These are phyloP conservation scores for Fistularia commersonii DNA, from an alignment of 2,797 vertebrate species.

Conservation along the genomic window DNA sequence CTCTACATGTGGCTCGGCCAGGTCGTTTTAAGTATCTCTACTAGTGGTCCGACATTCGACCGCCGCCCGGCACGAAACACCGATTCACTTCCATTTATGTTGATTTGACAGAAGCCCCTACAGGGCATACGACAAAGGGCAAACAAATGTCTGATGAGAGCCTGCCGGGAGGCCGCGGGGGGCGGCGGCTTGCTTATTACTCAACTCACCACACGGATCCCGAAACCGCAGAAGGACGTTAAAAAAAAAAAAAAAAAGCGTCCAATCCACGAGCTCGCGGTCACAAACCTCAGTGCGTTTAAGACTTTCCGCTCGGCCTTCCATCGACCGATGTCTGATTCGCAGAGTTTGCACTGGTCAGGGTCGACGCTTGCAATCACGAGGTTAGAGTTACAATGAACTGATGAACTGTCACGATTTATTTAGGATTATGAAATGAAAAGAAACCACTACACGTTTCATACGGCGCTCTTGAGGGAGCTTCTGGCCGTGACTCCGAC, in stretches of 20 bases:
- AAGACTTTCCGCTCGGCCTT: neutral
- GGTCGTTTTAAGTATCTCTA: too few relatives aligned
- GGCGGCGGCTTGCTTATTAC: conserved; percentile 9
- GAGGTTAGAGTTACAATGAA: too few relatives aligned
- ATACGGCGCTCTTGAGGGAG: conserved; percentile 7
- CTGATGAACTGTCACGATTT: too few relatives aligned
- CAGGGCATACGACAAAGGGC: conserved; percentile 45
- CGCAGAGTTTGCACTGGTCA: too few relatives aligned
- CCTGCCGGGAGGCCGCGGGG: conserved; percentile 15
- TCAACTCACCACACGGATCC: conserved; percentile 24
- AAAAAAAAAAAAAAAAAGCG: conserved; percentile 5
- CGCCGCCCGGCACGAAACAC: conserved; percentile 34
- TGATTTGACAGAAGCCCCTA: conserved; percentile 38
- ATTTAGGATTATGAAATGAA: too few relatives aligned
- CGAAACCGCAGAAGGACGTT: conserved; percentile 36
- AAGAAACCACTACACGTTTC: too few relatives aligned
- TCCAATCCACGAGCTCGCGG: conserved; percentile 26
- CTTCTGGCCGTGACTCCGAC: neutral
- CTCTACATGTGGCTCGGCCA: too few relatives aligned
- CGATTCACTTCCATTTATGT: conserved; percentile 50
- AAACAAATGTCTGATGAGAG: conserved; percentile 44
- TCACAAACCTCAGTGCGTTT: conserved; percentile 12
- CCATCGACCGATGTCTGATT: neutral
- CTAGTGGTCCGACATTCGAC: conserved; percentile 29
- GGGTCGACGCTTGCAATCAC: too few relatives aligned